Conservation (phyloP, 1,140 invertebrate species). For the Cecropterus lyciades region DNA sequence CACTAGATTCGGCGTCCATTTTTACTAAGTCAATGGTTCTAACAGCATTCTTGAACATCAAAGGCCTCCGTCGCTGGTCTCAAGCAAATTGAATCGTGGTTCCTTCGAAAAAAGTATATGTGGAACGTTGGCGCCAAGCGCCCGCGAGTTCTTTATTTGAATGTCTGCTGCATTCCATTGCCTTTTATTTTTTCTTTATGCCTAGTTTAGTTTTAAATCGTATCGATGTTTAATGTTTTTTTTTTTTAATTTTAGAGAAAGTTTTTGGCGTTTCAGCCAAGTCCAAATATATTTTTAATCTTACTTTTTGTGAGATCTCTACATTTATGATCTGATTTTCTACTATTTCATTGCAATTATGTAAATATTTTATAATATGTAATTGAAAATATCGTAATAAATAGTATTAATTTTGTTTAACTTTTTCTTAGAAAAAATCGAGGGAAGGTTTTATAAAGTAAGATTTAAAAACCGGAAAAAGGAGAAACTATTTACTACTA, state of each 20-base stretch:
- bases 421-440: no score
- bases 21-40: constrained; percentile 6
- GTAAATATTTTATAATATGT: no score
- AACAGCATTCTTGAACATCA: constrained; percentile 35
- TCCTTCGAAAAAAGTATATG: constrained; percentile 64
- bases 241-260: constrained; percentile 1
- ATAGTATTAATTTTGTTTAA: no score
- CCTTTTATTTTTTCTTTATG: constrained; percentile 45
- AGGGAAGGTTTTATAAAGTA: no score
- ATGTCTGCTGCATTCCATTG: constrained; percentile 59
- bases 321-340: no score
- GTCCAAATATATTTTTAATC: neutral
- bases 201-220: constrained; percentile 24
- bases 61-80: constrained; percentile 45
- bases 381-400: no score
- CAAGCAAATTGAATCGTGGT: constrained; percentile 59
- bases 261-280: neutral
- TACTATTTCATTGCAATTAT: no score
- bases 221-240: constrained; percentile 1
- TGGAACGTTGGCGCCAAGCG: constrained; percentile 75
- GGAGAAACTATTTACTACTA: no score
- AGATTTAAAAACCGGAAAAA: no score
- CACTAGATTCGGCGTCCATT: no score
- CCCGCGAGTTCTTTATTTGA: constrained; percentile 59
- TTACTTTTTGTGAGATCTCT: no score